A percentile compares a stretch with the other conserved stretches of the same genome.
phyloP scores from a whole-genome alignment of 2,888 invertebrate species.

The Pyrgus malvae region DNA sequence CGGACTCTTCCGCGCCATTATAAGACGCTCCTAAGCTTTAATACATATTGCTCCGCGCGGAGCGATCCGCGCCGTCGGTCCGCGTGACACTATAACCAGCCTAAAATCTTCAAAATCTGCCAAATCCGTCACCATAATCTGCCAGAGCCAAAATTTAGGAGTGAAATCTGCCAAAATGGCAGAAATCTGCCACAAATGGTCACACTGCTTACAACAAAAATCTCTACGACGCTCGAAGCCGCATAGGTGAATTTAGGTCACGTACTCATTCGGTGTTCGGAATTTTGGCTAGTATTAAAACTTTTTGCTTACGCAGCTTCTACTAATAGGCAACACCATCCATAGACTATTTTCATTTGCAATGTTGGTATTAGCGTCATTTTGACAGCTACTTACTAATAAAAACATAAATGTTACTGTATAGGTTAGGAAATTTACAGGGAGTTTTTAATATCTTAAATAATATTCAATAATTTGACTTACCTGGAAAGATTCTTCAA shows the following conservation, averaged over 20 bases:
- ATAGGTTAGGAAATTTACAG: conserved; percentile 52
- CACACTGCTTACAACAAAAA: no score
- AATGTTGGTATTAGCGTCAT: conserved; percentile 59
- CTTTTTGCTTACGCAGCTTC: conserved; percentile 69
- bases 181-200: no score
- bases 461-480: conserved; percentile 31
- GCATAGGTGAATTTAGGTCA: conserved; percentile 68
- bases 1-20: no score
- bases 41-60: no score
- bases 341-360: conserved; percentile 47
- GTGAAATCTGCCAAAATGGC: no score
- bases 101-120: no score
- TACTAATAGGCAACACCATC: conserved; percentile 54
- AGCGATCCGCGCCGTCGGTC: no score
- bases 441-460: conserved; percentile 28
- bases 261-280: conserved; percentile 64
- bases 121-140: no score
- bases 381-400: conserved; percentile 67
- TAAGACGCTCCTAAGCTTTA: no score
- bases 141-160: no score
- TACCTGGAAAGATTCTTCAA: conserved; percentile 95
- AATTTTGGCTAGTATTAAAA: conserved; percentile 41
- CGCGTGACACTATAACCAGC: no score
- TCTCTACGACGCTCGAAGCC: conserved; percentile 62
- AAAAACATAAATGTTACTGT: conserved; percentile 39